phyloP scores from a whole-genome alignment of 2,113 vertebrate genomes.

The Chamaetylas fuelleborni region DNA sequence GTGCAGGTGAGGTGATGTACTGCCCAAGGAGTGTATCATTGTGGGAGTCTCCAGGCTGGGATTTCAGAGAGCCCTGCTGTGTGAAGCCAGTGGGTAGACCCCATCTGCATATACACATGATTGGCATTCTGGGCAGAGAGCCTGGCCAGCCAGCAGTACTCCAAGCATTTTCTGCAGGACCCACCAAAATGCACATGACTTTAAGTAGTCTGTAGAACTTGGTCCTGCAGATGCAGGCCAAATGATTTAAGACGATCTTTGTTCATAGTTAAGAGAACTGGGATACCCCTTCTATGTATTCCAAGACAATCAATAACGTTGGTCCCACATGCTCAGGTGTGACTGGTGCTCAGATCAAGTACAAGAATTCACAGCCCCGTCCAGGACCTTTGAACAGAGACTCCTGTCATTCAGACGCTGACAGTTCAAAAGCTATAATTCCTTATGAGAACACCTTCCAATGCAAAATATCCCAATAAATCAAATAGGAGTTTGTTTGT shows the following conservation, averaged over 20 bases:
- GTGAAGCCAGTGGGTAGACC: neutral
- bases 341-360: neutral
- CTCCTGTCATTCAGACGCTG: neutral
- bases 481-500: neutral
- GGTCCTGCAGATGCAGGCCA: neutral
- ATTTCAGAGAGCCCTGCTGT: neutral
- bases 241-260: neutral
- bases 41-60: neutral
- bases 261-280: neutral
- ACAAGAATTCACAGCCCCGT: neutral
- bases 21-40: neutral
- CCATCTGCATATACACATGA: fast-evolving
- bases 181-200: neutral
- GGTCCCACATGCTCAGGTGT: neutral
- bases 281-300: neutral
- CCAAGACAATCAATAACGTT: neutral
- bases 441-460: neutral
- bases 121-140: neutral
- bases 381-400: neutral
- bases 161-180: neutral
- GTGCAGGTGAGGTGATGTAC: fast-evolving
- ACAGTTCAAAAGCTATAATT: neutral
- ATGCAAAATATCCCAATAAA: neutral
- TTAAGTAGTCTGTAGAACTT: neutral
- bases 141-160: fast-evolving